Conservation (phyloP, 2,888 invertebrate species). For the Rosalia funebris region DNA sequence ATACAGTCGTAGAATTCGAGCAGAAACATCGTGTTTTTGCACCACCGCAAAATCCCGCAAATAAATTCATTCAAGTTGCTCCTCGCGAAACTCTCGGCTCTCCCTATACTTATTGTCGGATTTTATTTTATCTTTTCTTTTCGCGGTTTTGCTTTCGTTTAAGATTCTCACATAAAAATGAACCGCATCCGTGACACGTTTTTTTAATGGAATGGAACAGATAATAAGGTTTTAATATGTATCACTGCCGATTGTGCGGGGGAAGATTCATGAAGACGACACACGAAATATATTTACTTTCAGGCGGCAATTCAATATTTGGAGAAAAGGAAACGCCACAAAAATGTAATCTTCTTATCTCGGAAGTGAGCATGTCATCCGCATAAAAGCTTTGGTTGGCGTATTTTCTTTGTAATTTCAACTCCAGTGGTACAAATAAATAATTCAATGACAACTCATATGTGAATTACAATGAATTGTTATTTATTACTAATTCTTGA, state of each 20-base stretch:
- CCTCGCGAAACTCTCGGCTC: slow-evolving; percentile 10
- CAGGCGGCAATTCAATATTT: background rate
- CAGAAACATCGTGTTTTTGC: background rate
- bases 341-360: too few species aligned
- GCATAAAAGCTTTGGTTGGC: too few species aligned
- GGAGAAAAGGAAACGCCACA: background rate
- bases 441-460: too few species aligned
- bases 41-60: slow-evolving; percentile 10
- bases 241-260: background rate
- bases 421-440: too few species aligned
- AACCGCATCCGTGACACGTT: background rate
- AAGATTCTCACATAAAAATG: slow-evolving; percentile 1
- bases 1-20: background rate
- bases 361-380: too few species aligned
- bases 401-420: too few species aligned
- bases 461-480: too few species aligned
- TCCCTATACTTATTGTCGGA: slow-evolving; percentile 8
- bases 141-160: background rate
- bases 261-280: background rate
- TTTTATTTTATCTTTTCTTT: slow-evolving; percentile 21
- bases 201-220: background rate
- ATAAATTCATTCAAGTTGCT: slow-evolving; percentile 20
- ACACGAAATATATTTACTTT: background rate
- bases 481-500: too few species aligned
- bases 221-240: slow-evolving; percentile 2